phyloP scores from a whole-genome alignment of 2,113 vertebrate genomes.

The Oriolus oriolus region DNA sequence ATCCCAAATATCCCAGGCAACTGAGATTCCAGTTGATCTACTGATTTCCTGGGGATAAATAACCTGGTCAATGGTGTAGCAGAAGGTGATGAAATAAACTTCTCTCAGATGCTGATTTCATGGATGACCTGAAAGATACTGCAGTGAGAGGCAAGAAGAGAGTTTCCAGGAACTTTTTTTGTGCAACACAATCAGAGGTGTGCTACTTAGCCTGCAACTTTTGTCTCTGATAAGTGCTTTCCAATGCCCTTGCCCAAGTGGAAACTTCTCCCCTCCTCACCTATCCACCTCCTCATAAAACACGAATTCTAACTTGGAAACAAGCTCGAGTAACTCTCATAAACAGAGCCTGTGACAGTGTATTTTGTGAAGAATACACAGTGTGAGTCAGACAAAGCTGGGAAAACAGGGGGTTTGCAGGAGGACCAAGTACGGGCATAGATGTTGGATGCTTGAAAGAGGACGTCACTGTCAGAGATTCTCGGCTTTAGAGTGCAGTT shows the following conservation, averaged over 20 bases:
- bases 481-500: conserved; percentile 41
- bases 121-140: not conserved
- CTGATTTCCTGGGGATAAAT: not conserved
- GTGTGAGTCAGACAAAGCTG: not conserved
- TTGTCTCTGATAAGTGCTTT: not conserved
- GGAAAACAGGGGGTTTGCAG: not conserved
- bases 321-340: not conserved
- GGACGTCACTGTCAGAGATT: conserved; percentile 42
- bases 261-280: not conserved
- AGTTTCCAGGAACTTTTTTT: not conserved
- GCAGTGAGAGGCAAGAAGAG: not conserved
- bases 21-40: not conserved
- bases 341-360: not conserved
- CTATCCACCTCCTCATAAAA: not conserved
- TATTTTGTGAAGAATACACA: not conserved
- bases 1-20: not conserved
- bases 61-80: not conserved
- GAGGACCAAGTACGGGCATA: not conserved
- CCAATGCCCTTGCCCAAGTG: not conserved
- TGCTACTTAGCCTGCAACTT: not conserved
- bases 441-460: conserved; percentile 15
- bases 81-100: not conserved
- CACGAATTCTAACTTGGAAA: not conserved
- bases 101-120: not conserved
- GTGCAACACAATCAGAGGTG: not conserved